phyloP scores from a whole-genome alignment of 2,113 vertebrate species.

The Fregata magnificens region DNA sequence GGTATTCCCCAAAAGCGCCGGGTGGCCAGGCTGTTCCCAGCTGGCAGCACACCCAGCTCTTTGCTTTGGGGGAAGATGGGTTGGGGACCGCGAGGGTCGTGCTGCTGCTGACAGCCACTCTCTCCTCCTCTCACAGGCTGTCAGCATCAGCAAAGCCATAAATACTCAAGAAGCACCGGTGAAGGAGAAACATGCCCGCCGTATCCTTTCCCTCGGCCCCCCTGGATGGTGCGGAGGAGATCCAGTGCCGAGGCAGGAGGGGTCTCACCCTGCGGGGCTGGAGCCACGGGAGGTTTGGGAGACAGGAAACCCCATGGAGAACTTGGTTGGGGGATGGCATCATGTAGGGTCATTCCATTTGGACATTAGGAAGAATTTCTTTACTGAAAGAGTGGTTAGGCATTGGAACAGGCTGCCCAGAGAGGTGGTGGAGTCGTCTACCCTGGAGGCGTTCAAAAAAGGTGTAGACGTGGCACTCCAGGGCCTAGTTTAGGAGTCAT shows the following conservation, averaged over 20 bases:
- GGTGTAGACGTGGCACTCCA: too few relatives aligned
- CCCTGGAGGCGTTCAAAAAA: too few relatives aligned
- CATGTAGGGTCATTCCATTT: accelerated
- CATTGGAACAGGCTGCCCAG: too few relatives aligned
- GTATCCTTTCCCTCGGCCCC: constrained; percentile 83
- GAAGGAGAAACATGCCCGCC: constrained; percentile 96
- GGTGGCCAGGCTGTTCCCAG: too few relatives aligned
- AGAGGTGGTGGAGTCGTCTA: too few relatives aligned
- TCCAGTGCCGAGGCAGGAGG: background rate
- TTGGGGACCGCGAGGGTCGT: background rate
- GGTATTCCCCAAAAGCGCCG: background rate
- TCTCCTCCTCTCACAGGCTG: constrained; percentile 74
- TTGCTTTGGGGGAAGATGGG: accelerated
- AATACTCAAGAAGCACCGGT: constrained; percentile 88
- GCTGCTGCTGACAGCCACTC: background rate
- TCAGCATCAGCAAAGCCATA: constrained; percentile 98
- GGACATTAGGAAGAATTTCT: too few relatives aligned
- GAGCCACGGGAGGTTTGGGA: background rate
- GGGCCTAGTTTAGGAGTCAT: too few relatives aligned
- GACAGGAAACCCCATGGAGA: accelerated
- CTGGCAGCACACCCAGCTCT: background rate
- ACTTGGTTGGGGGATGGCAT: background rate
- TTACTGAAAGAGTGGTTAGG: too few relatives aligned
- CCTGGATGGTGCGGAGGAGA: accelerated
- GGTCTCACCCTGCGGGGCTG: background rate